Conservation (phyloP, 2,797 vertebrate species). For the Coregonus ussuriensis region DNA sequence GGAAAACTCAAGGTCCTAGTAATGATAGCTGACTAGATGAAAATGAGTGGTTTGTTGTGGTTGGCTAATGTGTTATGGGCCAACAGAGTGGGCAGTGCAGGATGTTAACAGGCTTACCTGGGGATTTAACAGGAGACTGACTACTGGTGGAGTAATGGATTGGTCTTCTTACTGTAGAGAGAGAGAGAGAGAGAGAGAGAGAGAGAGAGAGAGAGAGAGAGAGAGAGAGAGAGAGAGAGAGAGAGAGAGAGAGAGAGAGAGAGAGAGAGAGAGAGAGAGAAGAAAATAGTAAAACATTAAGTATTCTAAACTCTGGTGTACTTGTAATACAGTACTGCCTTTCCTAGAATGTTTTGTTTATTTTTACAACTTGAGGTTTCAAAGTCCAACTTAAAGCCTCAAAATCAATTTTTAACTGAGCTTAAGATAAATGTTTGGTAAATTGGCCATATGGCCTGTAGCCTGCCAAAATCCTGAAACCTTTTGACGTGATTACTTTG, state of each 20-base stretch:
- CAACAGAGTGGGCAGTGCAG: neutral
- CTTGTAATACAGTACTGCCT: neutral
- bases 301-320: too few relatives aligned
- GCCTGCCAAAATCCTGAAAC: too few relatives aligned
- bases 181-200: conserved; percentile 57
- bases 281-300: neutral
- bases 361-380: neutral
- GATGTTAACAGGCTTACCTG: conserved; percentile 82
- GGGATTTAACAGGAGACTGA: conserved; percentile 88
- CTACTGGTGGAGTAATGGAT: conserved; percentile 85
- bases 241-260: neutral
- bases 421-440: too few relatives aligned
- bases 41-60: neutral
- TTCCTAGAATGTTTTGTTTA: too few relatives aligned
- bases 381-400: too few relatives aligned
- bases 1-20: too few relatives aligned
- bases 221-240: neutral
- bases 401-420: too few relatives aligned
- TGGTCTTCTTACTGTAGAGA: conserved; percentile 84
- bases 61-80: neutral
- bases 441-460: too few relatives aligned
- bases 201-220: neutral
- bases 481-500: too few relatives aligned
- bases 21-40: too few relatives aligned
- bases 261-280: neutral